A percentile compares a stretch with the other conserved stretches of the same genome.
These are phyloP conservation scores for Campoplex nolae DNA, from an alignment of 2,888 invertebrate species.

Conservation along the genomic window DNA sequence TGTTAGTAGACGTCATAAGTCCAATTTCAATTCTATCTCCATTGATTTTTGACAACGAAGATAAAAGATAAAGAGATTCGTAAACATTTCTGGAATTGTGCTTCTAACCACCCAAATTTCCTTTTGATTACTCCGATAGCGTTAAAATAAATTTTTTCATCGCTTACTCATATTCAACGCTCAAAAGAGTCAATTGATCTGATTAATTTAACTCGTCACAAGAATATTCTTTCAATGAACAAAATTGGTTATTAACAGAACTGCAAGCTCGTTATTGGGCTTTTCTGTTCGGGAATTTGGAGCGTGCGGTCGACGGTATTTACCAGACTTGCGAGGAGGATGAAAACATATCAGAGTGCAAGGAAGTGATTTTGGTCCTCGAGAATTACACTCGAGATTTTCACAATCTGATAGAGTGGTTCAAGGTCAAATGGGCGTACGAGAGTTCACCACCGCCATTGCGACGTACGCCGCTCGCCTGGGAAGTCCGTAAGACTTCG, in stretches of 20 bases:
- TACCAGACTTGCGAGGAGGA: slow-evolving; percentile 98
- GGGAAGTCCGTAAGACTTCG: slow-evolving; percentile 97
- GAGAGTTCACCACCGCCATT: slow-evolving; percentile 94
- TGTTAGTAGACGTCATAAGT: no score
- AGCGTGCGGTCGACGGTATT: slow-evolving; percentile 96
- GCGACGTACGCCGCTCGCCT: slow-evolving; percentile 95
- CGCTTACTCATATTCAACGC: no score
- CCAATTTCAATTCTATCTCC: no score
- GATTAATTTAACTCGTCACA: neutral
- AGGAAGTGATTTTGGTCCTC: slow-evolving; percentile 97
- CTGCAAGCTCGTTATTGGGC: slow-evolving; percentile 98
- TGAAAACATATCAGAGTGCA: slow-evolving; percentile 96
- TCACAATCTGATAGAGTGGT: slow-evolving; percentile 96
- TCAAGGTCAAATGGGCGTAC: slow-evolving; percentile 96
- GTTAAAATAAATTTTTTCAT: no score
- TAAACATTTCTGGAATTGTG: no score
- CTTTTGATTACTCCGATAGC: no score
- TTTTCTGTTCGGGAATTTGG: slow-evolving; percentile 96
- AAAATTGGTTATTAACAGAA: slow-evolving; percentile 85
- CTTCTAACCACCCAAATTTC: no score
- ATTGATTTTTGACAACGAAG: no score
- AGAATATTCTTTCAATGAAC: neutral
- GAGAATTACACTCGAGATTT: slow-evolving; percentile 98
- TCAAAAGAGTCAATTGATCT: no score
- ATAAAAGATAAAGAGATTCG: no score